phyloP scores from a whole-genome alignment of 2,113 vertebrate species.

The Lutjanus erythropterus region DNA sequence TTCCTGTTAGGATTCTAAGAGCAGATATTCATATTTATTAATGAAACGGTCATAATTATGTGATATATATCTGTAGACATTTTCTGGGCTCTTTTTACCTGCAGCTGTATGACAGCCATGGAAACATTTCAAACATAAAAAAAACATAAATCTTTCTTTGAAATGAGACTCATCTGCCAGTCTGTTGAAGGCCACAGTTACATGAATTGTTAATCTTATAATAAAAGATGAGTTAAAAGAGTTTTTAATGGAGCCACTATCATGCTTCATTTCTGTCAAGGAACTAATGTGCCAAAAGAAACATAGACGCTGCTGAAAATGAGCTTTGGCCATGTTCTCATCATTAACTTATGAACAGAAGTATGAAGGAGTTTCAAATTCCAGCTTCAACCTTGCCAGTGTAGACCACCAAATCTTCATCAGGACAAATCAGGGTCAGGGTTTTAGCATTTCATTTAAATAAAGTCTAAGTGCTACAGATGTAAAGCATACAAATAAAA shows the following conservation, averaged over 20 bases:
- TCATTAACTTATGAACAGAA: not conserved
- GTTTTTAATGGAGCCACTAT: slow-evolving; percentile 38
- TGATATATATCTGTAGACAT: not conserved
- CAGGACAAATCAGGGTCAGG: not conserved
- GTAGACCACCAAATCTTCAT: not conserved
- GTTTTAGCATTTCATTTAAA: not conserved
- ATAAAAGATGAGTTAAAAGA: slow-evolving; percentile 28
- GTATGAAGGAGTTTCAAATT: not conserved
- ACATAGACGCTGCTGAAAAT: not conserved
- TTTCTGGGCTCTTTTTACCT: slow-evolving; percentile 28
- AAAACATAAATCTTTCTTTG: slow-evolving; percentile 8
- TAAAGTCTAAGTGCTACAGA: too few species aligned
- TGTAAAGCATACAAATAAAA: not conserved
- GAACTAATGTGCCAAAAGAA: slow-evolving; percentile 14
- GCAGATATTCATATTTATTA: slow-evolving; percentile 18
- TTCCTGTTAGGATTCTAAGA: not conserved
- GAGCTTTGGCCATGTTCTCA: not conserved
- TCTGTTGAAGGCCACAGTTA: not conserved
- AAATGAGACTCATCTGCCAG: not conserved
- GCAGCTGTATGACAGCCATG: slow-evolving; percentile 18
- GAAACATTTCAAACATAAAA: slow-evolving; percentile 36
- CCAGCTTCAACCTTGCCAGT: not conserved
- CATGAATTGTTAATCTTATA: slow-evolving; percentile 2
- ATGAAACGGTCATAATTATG: not conserved
- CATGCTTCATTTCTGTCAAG: slow-evolving; percentile 26